Evolutionary conservation across 2,888 invertebrate species (phyloP).

Genomic region (Chymomyza procnemis): DNA sequence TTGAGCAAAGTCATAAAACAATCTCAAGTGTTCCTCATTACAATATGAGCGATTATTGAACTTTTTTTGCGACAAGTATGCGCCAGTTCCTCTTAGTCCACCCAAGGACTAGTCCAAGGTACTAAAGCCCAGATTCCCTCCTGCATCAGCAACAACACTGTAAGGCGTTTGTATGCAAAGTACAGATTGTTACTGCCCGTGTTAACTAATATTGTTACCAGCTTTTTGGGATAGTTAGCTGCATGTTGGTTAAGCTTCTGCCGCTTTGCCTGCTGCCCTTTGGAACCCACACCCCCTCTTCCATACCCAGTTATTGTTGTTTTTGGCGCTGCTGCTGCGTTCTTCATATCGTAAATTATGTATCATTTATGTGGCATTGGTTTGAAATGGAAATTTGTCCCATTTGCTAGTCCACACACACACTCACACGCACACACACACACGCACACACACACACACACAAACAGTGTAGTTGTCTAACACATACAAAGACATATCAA

Average conservation of each 20-base stretch:
- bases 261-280: constrained; percentile 9
- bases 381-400: constrained; percentile 72
- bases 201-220: constrained; percentile 69
- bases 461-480: no score
- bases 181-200: constrained; percentile 30
- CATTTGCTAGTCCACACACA: constrained; percentile 56
- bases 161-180: constrained; percentile 5
- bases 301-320: constrained; percentile 4
- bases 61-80: no score
- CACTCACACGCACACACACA: constrained; percentile 21
- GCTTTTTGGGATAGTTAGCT: constrained; percentile 68
- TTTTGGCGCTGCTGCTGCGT: constrained; percentile 32
- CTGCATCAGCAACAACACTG: no score
- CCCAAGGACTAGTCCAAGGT: no score
- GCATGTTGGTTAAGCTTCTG: constrained; percentile 64
- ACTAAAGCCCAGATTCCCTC: no score
- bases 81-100: no score
- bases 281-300: neutral
- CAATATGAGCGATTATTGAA: no score
- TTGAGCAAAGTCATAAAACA: no score
- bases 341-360: constrained; percentile 68
- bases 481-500: neutral
- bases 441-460: constrained; percentile 17
- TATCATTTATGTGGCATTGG: constrained; percentile 71
- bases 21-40: no score